phyloP scores from a whole-genome alignment of 2,888 invertebrate genomes.

The Unio delphinus region DNA sequence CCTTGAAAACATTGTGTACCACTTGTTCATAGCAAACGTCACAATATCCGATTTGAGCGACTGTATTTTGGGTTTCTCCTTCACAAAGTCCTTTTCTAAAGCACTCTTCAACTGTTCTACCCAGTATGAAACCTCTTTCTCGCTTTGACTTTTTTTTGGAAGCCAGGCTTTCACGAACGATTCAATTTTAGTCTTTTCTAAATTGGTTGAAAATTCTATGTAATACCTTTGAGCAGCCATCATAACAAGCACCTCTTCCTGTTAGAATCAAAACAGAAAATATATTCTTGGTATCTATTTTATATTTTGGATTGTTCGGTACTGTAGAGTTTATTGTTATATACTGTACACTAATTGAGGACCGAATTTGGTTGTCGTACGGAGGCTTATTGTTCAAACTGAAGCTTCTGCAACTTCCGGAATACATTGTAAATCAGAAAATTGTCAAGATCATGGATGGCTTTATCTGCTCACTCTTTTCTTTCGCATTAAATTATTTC shows the following conservation, averaged over 20 bases:
- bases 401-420: too few relatives aligned
- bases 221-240: slow-evolving; percentile 58
- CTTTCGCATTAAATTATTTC: too few relatives aligned
- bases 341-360: too few relatives aligned
- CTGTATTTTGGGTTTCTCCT: slow-evolving; percentile 27
- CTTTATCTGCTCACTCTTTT: too few relatives aligned
- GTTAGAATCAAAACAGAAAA: slow-evolving; percentile 10
- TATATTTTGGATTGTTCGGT: too few relatives aligned
- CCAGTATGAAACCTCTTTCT: slow-evolving; percentile 35
- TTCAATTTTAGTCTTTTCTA: slow-evolving; percentile 45
- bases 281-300: not conserved
- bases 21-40: slow-evolving; percentile 56
- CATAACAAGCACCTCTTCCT: slow-evolving; percentile 55
- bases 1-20: slow-evolving; percentile 55
- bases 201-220: slow-evolving; percentile 42
- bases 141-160: slow-evolving; percentile 35
- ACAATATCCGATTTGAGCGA: slow-evolving; percentile 53
- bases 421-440: too few relatives aligned
- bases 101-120: slow-evolving; percentile 35
- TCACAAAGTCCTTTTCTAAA: slow-evolving; percentile 40
- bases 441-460: too few relatives aligned
- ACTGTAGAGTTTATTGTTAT: too few relatives aligned
- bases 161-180: slow-evolving; percentile 52
- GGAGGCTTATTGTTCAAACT: too few relatives aligned
- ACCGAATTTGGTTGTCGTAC: too few relatives aligned